Conservation (phyloP, 2,888 invertebrate genomes). For the Mythimna loreyi region DNA sequence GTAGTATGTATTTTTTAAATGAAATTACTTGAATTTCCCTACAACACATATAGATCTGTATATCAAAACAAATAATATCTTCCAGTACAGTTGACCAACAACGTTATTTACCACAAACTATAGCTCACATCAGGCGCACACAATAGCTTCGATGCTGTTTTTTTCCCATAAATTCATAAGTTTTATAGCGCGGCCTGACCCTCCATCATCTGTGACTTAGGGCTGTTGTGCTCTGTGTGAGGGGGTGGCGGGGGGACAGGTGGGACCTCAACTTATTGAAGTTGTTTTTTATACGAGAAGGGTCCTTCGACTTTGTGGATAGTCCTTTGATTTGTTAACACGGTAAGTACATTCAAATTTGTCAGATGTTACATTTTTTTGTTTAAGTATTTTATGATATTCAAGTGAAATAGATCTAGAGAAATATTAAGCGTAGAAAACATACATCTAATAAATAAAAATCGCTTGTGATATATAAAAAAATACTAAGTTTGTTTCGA, state of each 20-base stretch:
- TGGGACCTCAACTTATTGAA: constrained; percentile 35
- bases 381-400: no score
- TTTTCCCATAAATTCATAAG: constrained; percentile 81
- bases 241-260: constrained; percentile 66
- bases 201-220: constrained; percentile 73
- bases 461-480: no score
- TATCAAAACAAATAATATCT: background rate
- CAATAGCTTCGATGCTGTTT: constrained; percentile 73
- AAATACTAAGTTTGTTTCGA: no score
- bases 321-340: background rate
- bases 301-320: background rate
- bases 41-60: background rate
- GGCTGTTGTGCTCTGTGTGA: constrained; percentile 76
- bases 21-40: background rate
- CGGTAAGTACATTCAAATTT: no score
- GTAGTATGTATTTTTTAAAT: no score
- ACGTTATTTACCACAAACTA: constrained; percentile 53
- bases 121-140: constrained; percentile 63
- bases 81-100: constrained; percentile 34
- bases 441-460: no score
- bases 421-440: no score
- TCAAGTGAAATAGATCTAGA: no score
- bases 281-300: background rate
- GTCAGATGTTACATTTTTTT: no score
- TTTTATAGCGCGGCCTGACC: constrained; percentile 73